Base-by-base conservation (phyloP, 1,140 invertebrate species). In the Tenebrio molitor region DNA sequence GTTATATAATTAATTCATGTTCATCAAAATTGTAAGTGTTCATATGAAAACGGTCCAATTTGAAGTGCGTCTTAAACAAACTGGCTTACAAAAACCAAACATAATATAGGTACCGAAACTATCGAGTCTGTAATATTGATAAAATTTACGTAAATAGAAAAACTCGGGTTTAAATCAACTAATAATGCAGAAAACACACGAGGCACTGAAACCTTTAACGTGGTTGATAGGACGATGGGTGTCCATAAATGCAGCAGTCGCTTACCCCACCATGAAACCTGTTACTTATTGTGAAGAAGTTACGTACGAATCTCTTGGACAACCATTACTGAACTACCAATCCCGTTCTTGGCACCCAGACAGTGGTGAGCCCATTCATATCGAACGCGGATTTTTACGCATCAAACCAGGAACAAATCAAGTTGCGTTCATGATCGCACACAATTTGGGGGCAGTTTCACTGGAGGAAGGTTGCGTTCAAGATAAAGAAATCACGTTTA, bases 271-370 rank as follows among this genome's bases (percentile, higher is more conserved):
- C 8, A 87, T 91, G 39, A 82, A 86, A 53, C 81, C 86, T 1
- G 91, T 91, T 58, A 77, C 77, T n/a, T 92, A 90, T 79, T 82
- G 83, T 34, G 90, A 91, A 76, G 85, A 87, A 72, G 76, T 91
- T 1, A 86, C 86, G 64, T 92, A 91, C 75, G 76, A 75, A 34
- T 89, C 85, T 23, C 81, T 79, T 78, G 90, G 90, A 14, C 89
- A 90, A 73, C 90, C 90, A n/a, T 86, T 89, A 83, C 83, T 89
- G 6, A 87, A 86, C 74, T 91, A 86, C 74, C 81, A 80, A 10
- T 87, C 87, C 1, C 83, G 81, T 75, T 88, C 88, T 1, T 88
- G 83, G 81, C 81, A 90, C 75, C 81, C 86, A 0, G 84, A 86
- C 29, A 87, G 82, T 19, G 84, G 85, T 10, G 85, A 80, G 16